Conservation (phyloP, 1,140 invertebrate species). For the Drosophila watanabei region DNA sequence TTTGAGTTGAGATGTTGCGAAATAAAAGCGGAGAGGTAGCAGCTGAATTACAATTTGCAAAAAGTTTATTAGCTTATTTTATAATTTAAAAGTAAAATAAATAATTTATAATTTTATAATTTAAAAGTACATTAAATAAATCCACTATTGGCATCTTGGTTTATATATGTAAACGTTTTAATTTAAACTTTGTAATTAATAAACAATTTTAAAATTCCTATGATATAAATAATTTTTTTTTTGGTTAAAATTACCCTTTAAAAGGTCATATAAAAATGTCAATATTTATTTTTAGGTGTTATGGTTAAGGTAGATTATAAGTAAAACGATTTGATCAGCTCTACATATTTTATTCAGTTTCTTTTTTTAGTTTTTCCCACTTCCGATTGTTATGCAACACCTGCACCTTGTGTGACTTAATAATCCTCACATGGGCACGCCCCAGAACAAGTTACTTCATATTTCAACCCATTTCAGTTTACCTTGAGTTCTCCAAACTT, state of each 20-base stretch:
- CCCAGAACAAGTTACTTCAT: conserved; percentile 44
- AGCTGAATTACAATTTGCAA: conserved; percentile 12
- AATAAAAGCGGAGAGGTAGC: conserved; percentile 14
- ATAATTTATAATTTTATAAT: too few species aligned
- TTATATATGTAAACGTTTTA: neutral
- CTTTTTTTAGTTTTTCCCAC: neutral
- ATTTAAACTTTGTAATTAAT: neutral
- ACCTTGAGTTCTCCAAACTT: conserved; percentile 44
- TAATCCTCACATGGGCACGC: conserved; percentile 68
- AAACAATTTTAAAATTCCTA: neutral
- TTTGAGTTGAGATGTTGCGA: conserved; percentile 37
- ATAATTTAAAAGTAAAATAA: neutral
- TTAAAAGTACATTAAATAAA: too few species aligned
- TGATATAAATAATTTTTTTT: too few species aligned
- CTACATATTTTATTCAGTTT: conserved; percentile 15
- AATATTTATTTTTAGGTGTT: too few species aligned
- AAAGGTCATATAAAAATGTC: too few species aligned
- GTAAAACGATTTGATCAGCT: neutral
- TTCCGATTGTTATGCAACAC: conserved; percentile 8
- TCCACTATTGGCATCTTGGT: neutral
- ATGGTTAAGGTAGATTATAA: neutral
- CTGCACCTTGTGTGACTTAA: conserved; percentile 65
- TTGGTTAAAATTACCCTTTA: too few species aligned
- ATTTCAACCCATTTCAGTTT: conserved; percentile 34
- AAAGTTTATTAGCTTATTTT: neutral